Evolutionary conservation across 1,140 invertebrate genomes (phyloP), one percentile per base, ranked within the genome.

Genomic region (Drosophila varians): DNA sequence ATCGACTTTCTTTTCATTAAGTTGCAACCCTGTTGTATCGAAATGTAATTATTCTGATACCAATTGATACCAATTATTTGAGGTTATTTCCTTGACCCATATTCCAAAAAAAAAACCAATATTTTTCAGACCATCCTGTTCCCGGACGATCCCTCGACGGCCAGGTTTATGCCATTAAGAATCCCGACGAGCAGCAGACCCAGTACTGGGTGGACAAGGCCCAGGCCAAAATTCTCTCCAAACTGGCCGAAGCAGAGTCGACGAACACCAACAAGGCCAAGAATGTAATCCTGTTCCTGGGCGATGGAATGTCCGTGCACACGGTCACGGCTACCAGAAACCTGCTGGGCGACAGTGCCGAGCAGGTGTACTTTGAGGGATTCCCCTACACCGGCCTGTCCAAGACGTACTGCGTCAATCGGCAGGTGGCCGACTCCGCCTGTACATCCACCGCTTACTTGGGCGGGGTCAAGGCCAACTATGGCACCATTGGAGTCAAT

Each of bases 381-480:
- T 96, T 97, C 71, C 96, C 96, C 11, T 92, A 94, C 68, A 91
- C 93, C 1, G 95, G 94, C 1, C 88, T 96, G 2, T 91, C 94
- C 0, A 96, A 97, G 95, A 97, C 96, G 0, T 97, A 96, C 90
- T 96, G 94, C 86, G 92, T 95, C 7, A 93, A 96, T 90, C 92
- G 92, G 2, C 95, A 96, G 92, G 93, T 94, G 5, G 93, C 96
- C 0, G 96, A 97, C 89, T 96, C 95, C 0, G 96, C 96, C 0
- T 96, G 94, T 55, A 94, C 96, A 0, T 90, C 93, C 4, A 98
- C 96, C 0, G 96, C 97, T 0, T 96, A 96, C 74, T 90, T 98
- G 31, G 93, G 93, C 42, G 97, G 97, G 0, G 94, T 96, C 0
- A 98, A 98, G 91, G 93, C 93, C 0, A 97, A 97, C 84, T 92